Evolutionary conservation across 2,113 vertebrate genomes (phyloP), one percentile per base, ranked within the genome.

Genomic region (Oncorhynchus kisutch): DNA sequence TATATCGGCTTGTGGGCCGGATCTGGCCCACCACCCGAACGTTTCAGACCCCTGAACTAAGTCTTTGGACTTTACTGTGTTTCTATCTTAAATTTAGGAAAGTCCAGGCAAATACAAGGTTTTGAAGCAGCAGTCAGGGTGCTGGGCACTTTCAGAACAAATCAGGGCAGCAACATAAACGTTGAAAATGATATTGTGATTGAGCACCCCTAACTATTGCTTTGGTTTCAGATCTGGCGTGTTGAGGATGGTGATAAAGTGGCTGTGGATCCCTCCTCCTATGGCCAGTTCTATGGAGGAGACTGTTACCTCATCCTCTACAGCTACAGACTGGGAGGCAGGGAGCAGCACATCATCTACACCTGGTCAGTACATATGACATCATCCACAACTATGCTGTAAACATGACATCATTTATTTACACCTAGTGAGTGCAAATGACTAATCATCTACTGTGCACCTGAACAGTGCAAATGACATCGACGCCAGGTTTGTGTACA

Each of bases 241-340:
- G 78, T 93, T 5, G 94, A 95, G 69, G 82, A 78, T 0, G 90
- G 90, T 0, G 88, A 75, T 0, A 88, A 7, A 59, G 87, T 91
- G 3, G 73, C 88, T 0, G 86, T 94, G 72, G 92, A 94, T 24
- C 80, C 89, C 8, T 76, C 90, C 14, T 13, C n/a, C 45, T 86
- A 94, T 1, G 92, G 93, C 1, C 92, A 94, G 1, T 94, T 95
- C 83, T 94, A 81, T n/a, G 94, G 94, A 0, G 94, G 94, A 75
- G 94, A 94, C 89, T 94, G 94, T 80, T 95, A 95, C 87, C 81
- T 95, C 80, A 93, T 95, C 80, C 91, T 94, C 73, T 95, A 95
- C 87, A 92, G 86, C 83, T 94, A 94, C 88, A 85, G 48, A 18
- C 68, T 24, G 48, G 87, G 90, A 45, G 66, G 85, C 72, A 82